phyloP scores from a whole-genome alignment of 92 coral and sea anemone species.

The Porites rus region DNA sequence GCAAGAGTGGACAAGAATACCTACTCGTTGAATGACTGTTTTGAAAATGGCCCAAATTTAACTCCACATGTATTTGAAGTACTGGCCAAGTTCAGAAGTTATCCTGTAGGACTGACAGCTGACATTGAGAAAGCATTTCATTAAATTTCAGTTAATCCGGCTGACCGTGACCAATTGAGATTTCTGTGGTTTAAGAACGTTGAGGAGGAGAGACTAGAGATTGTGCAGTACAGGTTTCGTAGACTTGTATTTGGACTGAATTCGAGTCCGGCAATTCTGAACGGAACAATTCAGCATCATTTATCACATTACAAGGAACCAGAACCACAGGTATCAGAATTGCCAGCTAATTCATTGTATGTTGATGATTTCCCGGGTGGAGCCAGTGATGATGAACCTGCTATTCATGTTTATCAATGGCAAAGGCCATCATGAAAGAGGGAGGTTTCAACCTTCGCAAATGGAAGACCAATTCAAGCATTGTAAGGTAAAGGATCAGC shows the following conservation, averaged over 20 bases:
- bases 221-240: slow-evolving; percentile 20
- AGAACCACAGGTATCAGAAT: slow-evolving; percentile 25
- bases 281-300: no score
- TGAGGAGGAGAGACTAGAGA: no score
- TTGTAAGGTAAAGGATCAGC: no score
- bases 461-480: slow-evolving; percentile 19
- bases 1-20: not conserved
- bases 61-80: slow-evolving; percentile 5
- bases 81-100: slow-evolving; percentile 17
- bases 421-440: not conserved
- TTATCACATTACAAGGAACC: no score
- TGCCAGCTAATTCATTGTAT: slow-evolving; percentile 34
- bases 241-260: slow-evolving; percentile 59
- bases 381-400: not conserved
- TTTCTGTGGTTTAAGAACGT: no score
- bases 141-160: slow-evolving; percentile 7
- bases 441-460: slow-evolving; percentile 61
- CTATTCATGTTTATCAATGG: no score
- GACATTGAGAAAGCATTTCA: not conserved
- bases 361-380: slow-evolving; percentile 59
- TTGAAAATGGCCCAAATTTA: slow-evolving; percentile 29
- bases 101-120: slow-evolving; percentile 1
- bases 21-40: not conserved
- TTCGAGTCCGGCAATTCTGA: no score
- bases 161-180: not conserved